Evolutionary conservation across 2,888 invertebrate species (phyloP), one percentile per base, ranked within the genome.

Genomic region (Nowickia ferox): DNA sequence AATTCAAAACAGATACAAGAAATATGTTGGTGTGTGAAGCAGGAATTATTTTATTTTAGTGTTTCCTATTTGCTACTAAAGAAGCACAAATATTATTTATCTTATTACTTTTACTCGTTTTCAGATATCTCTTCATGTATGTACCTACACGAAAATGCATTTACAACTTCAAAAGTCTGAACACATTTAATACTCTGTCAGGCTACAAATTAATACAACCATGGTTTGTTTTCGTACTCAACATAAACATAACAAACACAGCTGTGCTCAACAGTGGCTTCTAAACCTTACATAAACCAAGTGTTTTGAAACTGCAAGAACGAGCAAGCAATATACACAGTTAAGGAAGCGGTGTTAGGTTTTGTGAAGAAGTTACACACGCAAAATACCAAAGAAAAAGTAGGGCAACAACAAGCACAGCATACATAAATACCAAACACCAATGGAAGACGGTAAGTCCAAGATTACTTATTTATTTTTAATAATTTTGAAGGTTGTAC

Each of bases 351-450:
- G 48, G 38, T 44, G 17, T 55, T 42, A 1, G 2, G 38, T 53
- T 19, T 30, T 8, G 11, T 48, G 30, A 42, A 38, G 65, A 38
- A 19, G 10, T 38, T 13, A 55, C 51, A 53, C 40, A 79, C 38
- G 44, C 5, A 68, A 46, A 71, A 0, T 42, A 17, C 38, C 15
- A 5, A 15, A 59, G 9, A 22, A 72, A 68, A 76, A 61, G 42
- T 79, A n/a, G 63, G 53, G 22, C 79, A 79, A 71, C 61, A 72
- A 44, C 71, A 80, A 78, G 13, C 22, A 69, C 17, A 63, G 55
- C 44, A 55, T 6, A 65, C 44, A 63, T 6, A 17, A 44, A 59
- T 22, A 74, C 30, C 17, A 30, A 53, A 61, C 53, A 63, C n/a
- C 42, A n/a, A 42, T 38, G 9, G 0, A 30, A 30, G n/a, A 42